Conservation (phyloP, 2,888 invertebrate species). For the Chirona hameri region DNA sequence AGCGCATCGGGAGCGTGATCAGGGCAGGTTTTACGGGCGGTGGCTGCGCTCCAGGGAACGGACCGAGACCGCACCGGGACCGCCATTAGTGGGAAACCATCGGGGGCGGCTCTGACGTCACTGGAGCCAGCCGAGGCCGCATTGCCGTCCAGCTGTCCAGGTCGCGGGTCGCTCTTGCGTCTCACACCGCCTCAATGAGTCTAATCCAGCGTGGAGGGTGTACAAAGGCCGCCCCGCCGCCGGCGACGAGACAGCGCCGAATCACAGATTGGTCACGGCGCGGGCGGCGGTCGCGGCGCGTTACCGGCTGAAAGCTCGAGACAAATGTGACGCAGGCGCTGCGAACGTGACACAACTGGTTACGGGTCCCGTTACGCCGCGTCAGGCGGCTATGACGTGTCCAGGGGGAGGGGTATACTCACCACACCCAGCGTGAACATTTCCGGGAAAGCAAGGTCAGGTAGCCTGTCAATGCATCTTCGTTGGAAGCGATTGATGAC, state of each 20-base stretch:
- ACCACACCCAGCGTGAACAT: no score
- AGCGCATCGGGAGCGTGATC: not conserved
- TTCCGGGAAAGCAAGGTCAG: no score
- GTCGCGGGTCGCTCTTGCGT: no score
- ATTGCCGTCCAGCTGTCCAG: not conserved
- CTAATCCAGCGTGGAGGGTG: not conserved
- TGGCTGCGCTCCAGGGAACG: not conserved
- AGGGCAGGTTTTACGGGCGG: not conserved
- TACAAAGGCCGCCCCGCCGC: not conserved
- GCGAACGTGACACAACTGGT: not conserved
- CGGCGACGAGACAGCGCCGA: not conserved
- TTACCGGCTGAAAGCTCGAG: not conserved
- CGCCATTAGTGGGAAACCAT: not conserved
- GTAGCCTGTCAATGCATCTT: no score
- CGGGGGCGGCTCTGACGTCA: not conserved
- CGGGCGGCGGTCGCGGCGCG: not conserved
- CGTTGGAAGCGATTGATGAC: no score
- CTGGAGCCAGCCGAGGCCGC: no score
- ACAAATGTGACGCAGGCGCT: not conserved
- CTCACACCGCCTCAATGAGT: not conserved
- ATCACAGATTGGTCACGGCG: not conserved
- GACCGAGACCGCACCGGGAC: not conserved
- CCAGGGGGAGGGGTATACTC: not conserved
- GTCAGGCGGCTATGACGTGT: not conserved
- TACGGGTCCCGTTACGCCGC: not conserved